These are phyloP conservation scores for Limnothrissa miodon DNA, from an alignment of 2,113 vertebrate genomes.

Conservation along the genomic window DNA sequence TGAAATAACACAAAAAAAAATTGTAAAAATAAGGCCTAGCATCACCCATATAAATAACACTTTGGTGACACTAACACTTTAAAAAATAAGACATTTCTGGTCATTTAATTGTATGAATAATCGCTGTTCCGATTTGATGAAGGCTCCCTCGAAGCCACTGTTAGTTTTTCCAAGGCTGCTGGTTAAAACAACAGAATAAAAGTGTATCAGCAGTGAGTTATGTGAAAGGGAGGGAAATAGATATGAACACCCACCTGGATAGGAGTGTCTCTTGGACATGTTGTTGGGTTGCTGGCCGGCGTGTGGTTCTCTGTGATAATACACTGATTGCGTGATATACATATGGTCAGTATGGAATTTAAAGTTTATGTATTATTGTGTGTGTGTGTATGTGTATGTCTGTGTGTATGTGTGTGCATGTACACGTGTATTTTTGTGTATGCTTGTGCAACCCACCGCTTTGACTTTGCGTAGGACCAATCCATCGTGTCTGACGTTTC, in stretches of 20 bases:
- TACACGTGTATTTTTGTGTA: not conserved
- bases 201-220: not conserved
- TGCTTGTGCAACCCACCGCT: slow-evolving; percentile 63
- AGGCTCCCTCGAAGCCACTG: slow-evolving; percentile 60
- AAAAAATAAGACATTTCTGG: not conserved
- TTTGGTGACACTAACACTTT: slow-evolving; percentile 20
- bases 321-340: slow-evolving; percentile 52
- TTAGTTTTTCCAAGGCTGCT: slow-evolving; percentile 68
- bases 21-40: not conserved
- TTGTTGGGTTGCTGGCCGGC: slow-evolving; percentile 38
- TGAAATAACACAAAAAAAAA: not conserved
- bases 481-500: slow-evolving; percentile 64
- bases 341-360: not conserved
- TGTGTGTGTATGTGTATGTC: slow-evolving; percentile 15
- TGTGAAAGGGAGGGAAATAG: not conserved
- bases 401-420: not conserved
- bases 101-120: slow-evolving; percentile 53
- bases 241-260: slow-evolving; percentile 54
- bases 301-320: slow-evolving; percentile 69
- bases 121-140: slow-evolving; percentile 69
- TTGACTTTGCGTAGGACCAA: slow-evolving; percentile 73
- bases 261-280: slow-evolving; percentile 58
- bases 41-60: not conserved
- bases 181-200: slow-evolving; percentile 25
- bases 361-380: not conserved